Evolutionary conservation across 2,113 vertebrate genomes (phyloP).

Genomic region (Seriola aureovittata): DNA sequence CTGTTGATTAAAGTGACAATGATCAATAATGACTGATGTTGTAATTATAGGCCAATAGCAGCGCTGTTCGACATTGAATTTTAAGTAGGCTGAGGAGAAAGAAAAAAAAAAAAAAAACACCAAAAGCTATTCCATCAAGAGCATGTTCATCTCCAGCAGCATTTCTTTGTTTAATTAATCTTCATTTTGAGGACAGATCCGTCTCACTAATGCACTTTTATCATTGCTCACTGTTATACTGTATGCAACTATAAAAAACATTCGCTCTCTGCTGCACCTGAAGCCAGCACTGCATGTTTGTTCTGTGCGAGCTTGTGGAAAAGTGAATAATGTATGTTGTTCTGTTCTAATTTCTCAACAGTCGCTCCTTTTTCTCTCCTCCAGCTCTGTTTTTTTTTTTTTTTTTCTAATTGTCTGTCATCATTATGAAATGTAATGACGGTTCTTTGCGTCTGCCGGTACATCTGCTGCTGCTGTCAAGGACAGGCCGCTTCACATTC

Average conservation of each 20-base stretch:
- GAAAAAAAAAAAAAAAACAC: slow-evolving; percentile 2
- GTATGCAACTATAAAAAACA: background rate
- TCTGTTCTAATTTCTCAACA: slow-evolving; percentile 56
- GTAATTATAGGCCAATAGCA: slow-evolving; percentile 77
- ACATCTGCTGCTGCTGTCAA: slow-evolving; percentile 25
- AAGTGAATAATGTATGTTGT: slow-evolving; percentile 65
- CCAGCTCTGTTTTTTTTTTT: background rate
- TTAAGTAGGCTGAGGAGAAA: slow-evolving; percentile 60
- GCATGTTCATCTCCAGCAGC: slow-evolving; percentile 54
- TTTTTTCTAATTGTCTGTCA: slow-evolving; percentile 30
- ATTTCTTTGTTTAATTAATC: slow-evolving; percentile 72
- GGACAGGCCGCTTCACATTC: slow-evolving; percentile 6
- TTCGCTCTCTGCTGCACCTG: slow-evolving; percentile 45
- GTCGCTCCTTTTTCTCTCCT: slow-evolving; percentile 1
- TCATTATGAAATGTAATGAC: slow-evolving; percentile 23
- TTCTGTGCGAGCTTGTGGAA: slow-evolving; percentile 25
- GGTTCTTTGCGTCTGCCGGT: background rate
- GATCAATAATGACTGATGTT: slow-evolving; percentile 85
- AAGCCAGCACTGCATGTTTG: slow-evolving; percentile 44
- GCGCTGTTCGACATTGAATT: slow-evolving; percentile 70
- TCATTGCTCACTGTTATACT: slow-evolving; percentile 61
- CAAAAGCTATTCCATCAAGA: slow-evolving; percentile 63
- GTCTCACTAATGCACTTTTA: slow-evolving; percentile 73
- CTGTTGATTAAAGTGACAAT: slow-evolving; percentile 82
- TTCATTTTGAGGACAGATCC: slow-evolving; percentile 65